Conservation (phyloP, 2,797 vertebrate species). For the Semaprochilodus insignis region DNA sequence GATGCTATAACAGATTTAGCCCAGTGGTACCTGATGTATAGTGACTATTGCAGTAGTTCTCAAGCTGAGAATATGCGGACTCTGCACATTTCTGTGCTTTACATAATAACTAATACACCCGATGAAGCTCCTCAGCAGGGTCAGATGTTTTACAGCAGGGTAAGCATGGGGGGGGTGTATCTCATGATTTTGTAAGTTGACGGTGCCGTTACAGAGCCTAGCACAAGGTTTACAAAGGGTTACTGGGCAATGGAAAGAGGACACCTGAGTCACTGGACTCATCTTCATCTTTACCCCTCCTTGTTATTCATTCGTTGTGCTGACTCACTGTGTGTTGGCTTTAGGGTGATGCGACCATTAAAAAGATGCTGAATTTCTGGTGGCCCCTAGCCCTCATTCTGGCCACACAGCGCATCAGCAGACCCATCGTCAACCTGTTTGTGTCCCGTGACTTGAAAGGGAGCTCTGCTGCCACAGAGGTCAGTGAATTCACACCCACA, state of each 20-base stretch:
- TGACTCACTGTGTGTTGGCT: constrained; percentile 1
- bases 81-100: background rate
- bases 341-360: constrained; percentile 96
- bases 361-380: constrained; percentile 99
- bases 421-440: constrained; percentile 98
- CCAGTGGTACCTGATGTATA: no score
- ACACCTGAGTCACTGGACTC: background rate
- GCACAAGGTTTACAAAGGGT: background rate
- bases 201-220: background rate
- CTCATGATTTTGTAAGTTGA: background rate
- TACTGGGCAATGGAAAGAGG: background rate
- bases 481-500: constrained; percentile 64
- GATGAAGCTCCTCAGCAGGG: background rate
- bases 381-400: constrained; percentile 98
- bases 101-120: background rate
- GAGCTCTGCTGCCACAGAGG: constrained; percentile 90
- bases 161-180: no score
- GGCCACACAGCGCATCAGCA: constrained; percentile 96
- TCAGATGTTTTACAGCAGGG: background rate
- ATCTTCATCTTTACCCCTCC: background rate
- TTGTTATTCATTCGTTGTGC: background rate
- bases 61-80: background rate
- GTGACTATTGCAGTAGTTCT: background rate
- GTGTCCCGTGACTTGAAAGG: constrained; percentile 98
- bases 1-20: background rate